Base-by-base conservation (phyloP, 2,113 vertebrate species). In the Cryptoleucopteryx plumbea region DNA sequence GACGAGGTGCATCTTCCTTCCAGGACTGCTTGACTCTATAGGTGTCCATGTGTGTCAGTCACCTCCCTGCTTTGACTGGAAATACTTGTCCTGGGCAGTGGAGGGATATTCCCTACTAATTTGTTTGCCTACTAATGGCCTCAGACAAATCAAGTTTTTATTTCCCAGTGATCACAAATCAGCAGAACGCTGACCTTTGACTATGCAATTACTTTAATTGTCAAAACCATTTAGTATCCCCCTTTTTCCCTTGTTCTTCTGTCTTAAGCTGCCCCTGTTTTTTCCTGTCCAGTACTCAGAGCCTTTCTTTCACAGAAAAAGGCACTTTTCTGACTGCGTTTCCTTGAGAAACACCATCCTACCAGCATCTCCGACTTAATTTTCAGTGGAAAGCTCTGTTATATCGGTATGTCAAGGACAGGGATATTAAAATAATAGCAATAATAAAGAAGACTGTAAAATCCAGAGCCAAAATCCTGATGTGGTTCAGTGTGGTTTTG, bases 401-500 rank as follows among this genome's bases (percentile, higher is more conserved):
- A 45, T 31, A 8, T 13, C 4, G 27, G 73, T 91, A 92, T 55
- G 85, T 93, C 95, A 95, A 96, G 91, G 95, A 77, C 72, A 65
- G 65, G 61, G 43, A 53, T 95, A 91, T 84, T 94, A 93, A 96
- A 96, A 87, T 93, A 96, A 94, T 77, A 59, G 2, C 26, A 1
- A 78, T 80, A 83, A 88, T 90, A 74, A 84, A 91, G 83, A 80
- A 11, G 58, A 26, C n/a, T 82, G 61, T 84, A 56, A 93, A 65
- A n/a, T 19, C 34, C 36, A 62, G 66, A 88, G 90, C 96, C 88
- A 93, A 94, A 87, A 68, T 26, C 84, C 74, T 20, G 87, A 73
- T 89, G 85, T 63, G 82, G 84, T 92, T 97, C 91, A 50, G 62
- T 50, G 84, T 55, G 95, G 86, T 8, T 94, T 96, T 74, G 36